Conservation (phyloP, 2,113 vertebrate genomes). For the Corvus hawaiiensis region DNA sequence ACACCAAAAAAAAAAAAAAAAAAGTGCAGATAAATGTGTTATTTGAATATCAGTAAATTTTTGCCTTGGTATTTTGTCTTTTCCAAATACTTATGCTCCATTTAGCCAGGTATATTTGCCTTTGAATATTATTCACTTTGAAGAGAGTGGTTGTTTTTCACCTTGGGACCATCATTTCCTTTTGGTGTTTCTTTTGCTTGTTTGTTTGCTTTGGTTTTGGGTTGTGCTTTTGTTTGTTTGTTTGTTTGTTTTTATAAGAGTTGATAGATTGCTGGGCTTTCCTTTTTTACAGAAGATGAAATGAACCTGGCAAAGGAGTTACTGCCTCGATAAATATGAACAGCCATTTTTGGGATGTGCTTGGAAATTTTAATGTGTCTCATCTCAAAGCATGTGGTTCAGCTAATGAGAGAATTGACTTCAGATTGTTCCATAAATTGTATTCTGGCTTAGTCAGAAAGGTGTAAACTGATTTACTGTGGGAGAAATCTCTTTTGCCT, state of each 20-base stretch:
- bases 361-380: not conserved
- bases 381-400: not conserved
- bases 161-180: not conserved
- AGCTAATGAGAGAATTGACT: constrained; percentile 7
- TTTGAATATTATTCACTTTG: not conserved
- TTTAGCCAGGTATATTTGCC: not conserved
- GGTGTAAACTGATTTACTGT: constrained; percentile 22
- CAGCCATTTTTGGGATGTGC: not conserved
- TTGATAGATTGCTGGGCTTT: not conserved
- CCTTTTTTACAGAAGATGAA: not conserved
- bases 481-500: not conserved
- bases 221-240: not conserved
- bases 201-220: not conserved
- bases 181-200: not conserved
- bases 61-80: not conserved
- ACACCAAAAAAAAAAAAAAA: not conserved
- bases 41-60: not conserved
- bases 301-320: not conserved
- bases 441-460: constrained; percentile 4
- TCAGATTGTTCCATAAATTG: constrained; percentile 39
- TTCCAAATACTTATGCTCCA: not conserved
- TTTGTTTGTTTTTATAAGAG: not conserved
- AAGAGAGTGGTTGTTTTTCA: not conserved
- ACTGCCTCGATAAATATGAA: not conserved
- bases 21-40: not conserved